Conservation (phyloP, 2,797 vertebrate genomes). For the Rhadinocentrus ornatus region DNA sequence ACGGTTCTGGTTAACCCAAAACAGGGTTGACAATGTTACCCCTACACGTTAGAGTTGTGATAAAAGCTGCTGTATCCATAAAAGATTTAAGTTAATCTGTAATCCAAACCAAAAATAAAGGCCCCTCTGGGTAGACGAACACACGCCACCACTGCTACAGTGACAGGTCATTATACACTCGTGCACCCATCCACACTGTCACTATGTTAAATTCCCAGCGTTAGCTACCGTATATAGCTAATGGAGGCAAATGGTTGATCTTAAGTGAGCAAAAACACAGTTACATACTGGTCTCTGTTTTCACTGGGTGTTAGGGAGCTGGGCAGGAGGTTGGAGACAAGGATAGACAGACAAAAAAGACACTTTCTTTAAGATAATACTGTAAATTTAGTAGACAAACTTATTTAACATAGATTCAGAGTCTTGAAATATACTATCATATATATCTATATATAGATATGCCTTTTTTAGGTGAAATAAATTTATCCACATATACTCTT, state of each 20-base stretch:
- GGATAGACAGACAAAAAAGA: conserved; percentile 78
- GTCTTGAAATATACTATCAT: conserved; percentile 82
- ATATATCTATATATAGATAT: conserved; percentile 76
- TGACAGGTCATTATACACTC: conserved; percentile 81
- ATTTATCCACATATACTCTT: conserved; percentile 76
- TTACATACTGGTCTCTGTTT: conserved; percentile 85
- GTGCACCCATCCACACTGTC: conserved; percentile 48
- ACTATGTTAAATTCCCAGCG: conserved; percentile 50
- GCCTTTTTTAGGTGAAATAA: conserved; percentile 77
- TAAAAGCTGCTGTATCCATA: conserved; percentile 71
- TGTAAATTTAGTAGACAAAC: conserved; percentile 81
- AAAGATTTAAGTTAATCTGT: conserved; percentile 64
- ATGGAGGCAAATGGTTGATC: conserved; percentile 76
- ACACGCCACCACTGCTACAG: conserved; percentile 74
- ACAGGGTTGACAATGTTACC: conserved; percentile 41
- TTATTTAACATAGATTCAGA: conserved; percentile 76
- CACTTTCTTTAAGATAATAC: conserved; percentile 80
- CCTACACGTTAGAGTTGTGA: conserved; percentile 47
- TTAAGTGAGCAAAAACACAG: conserved; percentile 84
- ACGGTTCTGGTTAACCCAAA: conserved; percentile 33
- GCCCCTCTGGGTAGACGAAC: conserved; percentile 76
- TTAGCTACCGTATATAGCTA: conserved; percentile 67
- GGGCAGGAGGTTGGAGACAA: conserved; percentile 61
- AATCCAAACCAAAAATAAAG: conserved; percentile 71
- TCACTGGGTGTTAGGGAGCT: conserved; percentile 65